Conservation (phyloP, 2,888 invertebrate species). For the Conus canariensis region DNA sequence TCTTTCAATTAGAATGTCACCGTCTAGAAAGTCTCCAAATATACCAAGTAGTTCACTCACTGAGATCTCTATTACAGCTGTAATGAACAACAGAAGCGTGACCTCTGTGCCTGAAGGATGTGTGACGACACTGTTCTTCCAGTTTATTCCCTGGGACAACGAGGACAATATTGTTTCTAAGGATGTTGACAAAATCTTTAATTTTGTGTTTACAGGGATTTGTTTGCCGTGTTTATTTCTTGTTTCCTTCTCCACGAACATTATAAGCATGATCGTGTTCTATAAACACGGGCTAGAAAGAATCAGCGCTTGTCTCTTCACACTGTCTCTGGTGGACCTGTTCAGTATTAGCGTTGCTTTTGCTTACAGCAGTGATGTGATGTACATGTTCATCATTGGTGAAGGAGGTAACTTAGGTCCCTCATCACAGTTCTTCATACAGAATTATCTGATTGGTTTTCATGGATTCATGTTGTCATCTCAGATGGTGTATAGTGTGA, state of each 20-base stretch:
- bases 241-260: neutral
- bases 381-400: neutral
- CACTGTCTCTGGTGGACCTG: neutral
- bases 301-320: constrained; percentile 20
- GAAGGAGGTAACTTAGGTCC: neutral
- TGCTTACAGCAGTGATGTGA: neutral
- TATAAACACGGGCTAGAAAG: constrained; percentile 5
- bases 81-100: neutral
- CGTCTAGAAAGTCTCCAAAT: no score
- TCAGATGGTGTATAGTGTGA: neutral
- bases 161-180: neutral
- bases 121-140: neutral
- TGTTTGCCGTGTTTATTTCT: neutral
- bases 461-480: neutral
- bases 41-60: neutral
- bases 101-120: neutral
- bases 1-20: no score
- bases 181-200: neutral
- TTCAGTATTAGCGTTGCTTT: neutral
- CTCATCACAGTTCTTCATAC: neutral
- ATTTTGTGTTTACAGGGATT: neutral
- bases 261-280: constrained; percentile 9
- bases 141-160: neutral
- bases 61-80: neutral
- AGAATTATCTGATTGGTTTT: neutral